Evolutionary conservation across 2,113 vertebrate genomes (phyloP).

Genomic region (Natator depressus): DNA sequence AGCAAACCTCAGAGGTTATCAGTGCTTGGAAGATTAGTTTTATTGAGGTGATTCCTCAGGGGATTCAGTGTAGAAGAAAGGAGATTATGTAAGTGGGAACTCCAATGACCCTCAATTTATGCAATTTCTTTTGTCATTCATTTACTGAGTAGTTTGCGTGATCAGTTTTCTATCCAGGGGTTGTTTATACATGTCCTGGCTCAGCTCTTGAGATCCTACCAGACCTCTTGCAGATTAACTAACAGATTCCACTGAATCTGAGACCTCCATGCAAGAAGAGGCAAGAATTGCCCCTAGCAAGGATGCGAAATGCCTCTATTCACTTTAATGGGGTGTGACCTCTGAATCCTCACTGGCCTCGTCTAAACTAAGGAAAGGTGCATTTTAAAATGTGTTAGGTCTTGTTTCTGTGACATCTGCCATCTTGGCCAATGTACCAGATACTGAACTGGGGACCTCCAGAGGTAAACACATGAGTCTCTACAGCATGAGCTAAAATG

Average conservation of each 20-base stretch:
- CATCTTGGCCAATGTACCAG: not conserved
- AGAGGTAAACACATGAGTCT: not conserved
- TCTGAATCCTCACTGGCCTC: not conserved
- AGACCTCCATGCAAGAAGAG: not conserved
- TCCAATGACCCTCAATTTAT: fast-evolving
- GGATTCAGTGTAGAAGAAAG: conserved; percentile 63
- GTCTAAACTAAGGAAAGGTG: not conserved
- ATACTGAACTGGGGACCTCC: not conserved
- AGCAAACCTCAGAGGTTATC: conserved; percentile 39
- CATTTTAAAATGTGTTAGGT: not conserved
- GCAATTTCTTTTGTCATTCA: fast-evolving
- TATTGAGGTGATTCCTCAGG: not conserved
- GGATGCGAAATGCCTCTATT: fast-evolving
- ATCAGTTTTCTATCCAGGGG: not conserved
- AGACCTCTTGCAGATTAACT: not conserved
- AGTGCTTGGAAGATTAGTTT: conserved; percentile 33
- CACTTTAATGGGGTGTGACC: fast-evolving
- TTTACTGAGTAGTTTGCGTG: not conserved
- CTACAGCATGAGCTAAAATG: no score
- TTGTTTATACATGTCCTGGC: not conserved
- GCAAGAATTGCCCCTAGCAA: not conserved
- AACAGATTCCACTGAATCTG: not conserved
- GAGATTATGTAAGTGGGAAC: conserved; percentile 62
- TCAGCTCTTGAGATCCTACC: not conserved
- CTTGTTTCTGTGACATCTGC: not conserved